These are phyloP conservation scores for Zaprionus lineosus DNA, from an alignment of 2,888 invertebrate species.

Conservation along the genomic window DNA sequence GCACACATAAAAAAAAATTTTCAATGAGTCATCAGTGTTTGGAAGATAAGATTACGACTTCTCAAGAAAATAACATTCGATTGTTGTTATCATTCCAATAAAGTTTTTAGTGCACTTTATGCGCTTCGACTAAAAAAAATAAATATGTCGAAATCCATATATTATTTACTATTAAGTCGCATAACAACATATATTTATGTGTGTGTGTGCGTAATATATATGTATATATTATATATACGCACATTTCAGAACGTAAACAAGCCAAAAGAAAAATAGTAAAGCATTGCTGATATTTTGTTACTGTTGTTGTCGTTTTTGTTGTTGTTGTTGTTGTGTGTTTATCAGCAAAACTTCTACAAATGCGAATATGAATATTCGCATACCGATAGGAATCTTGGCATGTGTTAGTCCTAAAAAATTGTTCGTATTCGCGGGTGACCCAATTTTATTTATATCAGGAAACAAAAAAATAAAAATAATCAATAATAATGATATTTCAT, in stretches of 20 bases:
- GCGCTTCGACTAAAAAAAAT: conserved; percentile 4
- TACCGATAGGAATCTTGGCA: not conserved
- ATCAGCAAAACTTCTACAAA: conserved; percentile 30
- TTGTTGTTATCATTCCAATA: conserved; percentile 11
- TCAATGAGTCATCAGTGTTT: conserved; percentile 36
- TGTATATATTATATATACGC: conserved; percentile 8
- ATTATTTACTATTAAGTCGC: conserved; percentile 5
- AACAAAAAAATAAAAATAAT: conserved; percentile 10
- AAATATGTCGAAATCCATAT: conserved; percentile 26
- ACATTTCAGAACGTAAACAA: conserved; percentile 53
- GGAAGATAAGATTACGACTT: conserved; percentile 29
- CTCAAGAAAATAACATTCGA: conserved; percentile 14
- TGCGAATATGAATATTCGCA: not conserved
- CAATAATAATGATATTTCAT: no score
- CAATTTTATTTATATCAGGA: conserved; percentile 71
- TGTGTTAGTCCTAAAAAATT: conserved; percentile 29
- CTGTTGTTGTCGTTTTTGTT: not conserved
- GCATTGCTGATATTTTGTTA: conserved; percentile 19
- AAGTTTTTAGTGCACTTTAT: conserved; percentile 39
- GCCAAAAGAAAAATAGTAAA: conserved; percentile 28
- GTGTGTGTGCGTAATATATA: not conserved
- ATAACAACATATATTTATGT: not conserved
- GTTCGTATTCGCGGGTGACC: conserved; percentile 56
- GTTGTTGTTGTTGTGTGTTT: conserved; percentile 35
- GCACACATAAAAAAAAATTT: no score